Base-by-base conservation (phyloP, 1,140 invertebrate genomes). In the Brachionus sp. region DNA sequence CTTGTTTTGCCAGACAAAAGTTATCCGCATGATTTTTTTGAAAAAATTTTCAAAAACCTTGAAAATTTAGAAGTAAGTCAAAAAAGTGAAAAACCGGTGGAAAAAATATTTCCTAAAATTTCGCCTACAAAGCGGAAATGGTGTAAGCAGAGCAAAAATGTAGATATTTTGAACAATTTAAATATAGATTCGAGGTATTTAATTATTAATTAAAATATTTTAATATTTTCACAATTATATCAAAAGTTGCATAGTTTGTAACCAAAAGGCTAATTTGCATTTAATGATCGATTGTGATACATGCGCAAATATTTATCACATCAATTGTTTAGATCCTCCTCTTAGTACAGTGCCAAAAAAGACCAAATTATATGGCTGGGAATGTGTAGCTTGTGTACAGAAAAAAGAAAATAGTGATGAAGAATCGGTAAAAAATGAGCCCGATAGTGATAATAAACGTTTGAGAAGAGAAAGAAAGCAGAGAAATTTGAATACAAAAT, bases 261-360 rank as follows among this genome's bases (percentile, higher is more conserved):
- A 94, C 95, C 89, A 94, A 94, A 85, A 94, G 95, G 89, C 89
- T 95, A 80, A 80, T 66, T 37, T 50, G 5, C 77, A 80, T 66
- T 33, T 80, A 77, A 91, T 98, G 84, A 93, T 95, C 0, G 94
- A 95, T 86, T 98, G 97, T 90, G 96, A 98, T 88, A 95, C 93
- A 0, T 98, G 97, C 87, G 92, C 93, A 85, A 90, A 94, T 35
- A 93, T 94, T 88, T 98, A 97, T 90, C 97, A 98, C 90, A 89
- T 97, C 66, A 93, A 93, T 64, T 98, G 97, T 90, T 90, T 98
- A 62, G 94, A 94, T 87, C 96, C 96, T 23, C 95, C 95, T 13
- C 89, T 98, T 5, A 93, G 93, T 12, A 91, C 95, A 70, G 93
- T 97, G 90, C 96, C 97, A 0, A 95, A 95, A 53, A 80, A 80